phyloP scores from a whole-genome alignment of 2,888 invertebrate genomes.

The Lordiphosa fenestrarum region DNA sequence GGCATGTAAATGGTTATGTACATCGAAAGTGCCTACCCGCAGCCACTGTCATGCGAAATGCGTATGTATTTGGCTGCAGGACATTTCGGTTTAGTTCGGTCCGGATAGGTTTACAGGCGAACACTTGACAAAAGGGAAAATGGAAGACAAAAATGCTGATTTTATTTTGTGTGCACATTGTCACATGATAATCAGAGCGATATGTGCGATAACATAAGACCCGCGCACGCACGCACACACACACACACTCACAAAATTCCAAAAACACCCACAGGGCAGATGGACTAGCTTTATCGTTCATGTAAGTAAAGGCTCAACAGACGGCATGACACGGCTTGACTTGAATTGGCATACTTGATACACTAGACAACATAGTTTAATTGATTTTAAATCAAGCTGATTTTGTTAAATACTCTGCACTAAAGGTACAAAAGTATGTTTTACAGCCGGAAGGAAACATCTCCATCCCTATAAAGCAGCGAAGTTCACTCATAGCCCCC shows the following conservation, averaged over 20 bases:
- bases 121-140: slow-evolving; percentile 31
- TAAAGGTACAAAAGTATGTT: too few species aligned
- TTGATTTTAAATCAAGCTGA: too few species aligned
- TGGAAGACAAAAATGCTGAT: slow-evolving; percentile 61
- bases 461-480: too few species aligned
- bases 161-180: slow-evolving; percentile 71
- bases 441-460: too few species aligned
- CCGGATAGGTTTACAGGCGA: slow-evolving; percentile 11
- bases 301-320: slow-evolving; percentile 24
- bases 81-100: slow-evolving; percentile 28
- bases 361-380: slow-evolving; percentile 5
- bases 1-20: slow-evolving; percentile 33
- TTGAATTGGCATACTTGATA: background rate
- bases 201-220: slow-evolving; percentile 43
- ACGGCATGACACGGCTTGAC: slow-evolving; percentile 11
- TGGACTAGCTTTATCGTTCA: slow-evolving; percentile 15
- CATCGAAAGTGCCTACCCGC: slow-evolving; percentile 14
- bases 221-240: slow-evolving; percentile 13
- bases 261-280: background rate
- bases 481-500: too few species aligned
- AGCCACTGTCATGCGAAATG: slow-evolving; percentile 20
- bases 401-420: too few species aligned
- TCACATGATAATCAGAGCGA: slow-evolving; percentile 65
- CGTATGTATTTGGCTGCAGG: slow-evolving; percentile 41
- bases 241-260: slow-evolving; percentile 6